Conservation (phyloP, 1,140 invertebrate species). For the Drosophila bipectinata region DNA sequence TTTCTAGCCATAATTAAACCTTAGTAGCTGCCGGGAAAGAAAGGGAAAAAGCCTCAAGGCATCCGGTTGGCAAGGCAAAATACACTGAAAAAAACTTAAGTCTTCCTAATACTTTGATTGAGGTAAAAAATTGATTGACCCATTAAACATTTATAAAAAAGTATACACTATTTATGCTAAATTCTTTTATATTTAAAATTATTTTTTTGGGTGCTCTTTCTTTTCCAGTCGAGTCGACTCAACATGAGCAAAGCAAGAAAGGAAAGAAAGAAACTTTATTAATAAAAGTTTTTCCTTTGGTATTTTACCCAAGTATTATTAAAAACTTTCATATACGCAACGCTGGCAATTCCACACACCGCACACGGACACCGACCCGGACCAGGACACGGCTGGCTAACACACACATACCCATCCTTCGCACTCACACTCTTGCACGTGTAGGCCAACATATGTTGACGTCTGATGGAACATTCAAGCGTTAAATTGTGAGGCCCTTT, state of each 20-base stretch:
- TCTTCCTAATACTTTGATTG: too few species aligned
- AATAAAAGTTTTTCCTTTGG: constrained; percentile 82
- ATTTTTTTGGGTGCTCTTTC: constrained; percentile 12
- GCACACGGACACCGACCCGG: constrained; percentile 15
- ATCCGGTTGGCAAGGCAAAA: constrained; percentile 6
- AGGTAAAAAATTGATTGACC: too few species aligned
- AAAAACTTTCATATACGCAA: constrained; percentile 79
- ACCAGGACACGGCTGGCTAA: constrained; percentile 5
- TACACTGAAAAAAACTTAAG: constrained; percentile 1
- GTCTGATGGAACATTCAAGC: constrained; percentile 67
- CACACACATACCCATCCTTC: neutral
- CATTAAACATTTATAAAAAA: neutral
- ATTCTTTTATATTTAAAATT: neutral
- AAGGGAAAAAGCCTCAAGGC: constrained; percentile 55
- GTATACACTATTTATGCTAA: neutral
- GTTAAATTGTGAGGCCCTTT: constrained; percentile 73
- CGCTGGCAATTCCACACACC: constrained; percentile 52
- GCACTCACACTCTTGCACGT: constrained; percentile 10
- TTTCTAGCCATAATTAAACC: constrained; percentile 70
- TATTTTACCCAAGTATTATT: constrained; percentile 78
- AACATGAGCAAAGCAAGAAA: constrained; percentile 19
- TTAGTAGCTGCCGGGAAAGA: constrained; percentile 34
- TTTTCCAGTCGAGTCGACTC: neutral
- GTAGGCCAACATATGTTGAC: constrained; percentile 60
- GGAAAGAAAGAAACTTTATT: constrained; percentile 78